phyloP scores from a whole-genome alignment of 2,797 vertebrate species.

The Tympanoctomys barrerae region DNA sequence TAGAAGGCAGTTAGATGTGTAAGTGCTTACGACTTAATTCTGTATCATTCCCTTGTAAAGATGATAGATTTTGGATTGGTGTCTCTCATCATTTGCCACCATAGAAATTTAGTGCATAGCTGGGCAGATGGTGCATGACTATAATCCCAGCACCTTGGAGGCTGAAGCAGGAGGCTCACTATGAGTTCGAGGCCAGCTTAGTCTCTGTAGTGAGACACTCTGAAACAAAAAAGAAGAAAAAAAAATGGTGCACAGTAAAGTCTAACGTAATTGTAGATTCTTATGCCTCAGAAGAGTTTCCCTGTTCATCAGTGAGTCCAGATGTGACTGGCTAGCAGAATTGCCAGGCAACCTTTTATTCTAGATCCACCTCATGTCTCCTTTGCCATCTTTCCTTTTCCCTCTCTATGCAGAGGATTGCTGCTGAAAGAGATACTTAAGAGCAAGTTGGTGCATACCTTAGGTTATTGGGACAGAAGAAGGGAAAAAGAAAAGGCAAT shows the following conservation, averaged over 20 bases:
- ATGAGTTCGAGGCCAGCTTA: no score
- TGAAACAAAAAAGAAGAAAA: neutral
- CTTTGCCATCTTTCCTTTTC: neutral
- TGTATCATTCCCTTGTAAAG: neutral
- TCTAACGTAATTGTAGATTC: conserved; percentile 23
- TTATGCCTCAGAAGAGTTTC: neutral
- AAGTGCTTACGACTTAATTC: neutral
- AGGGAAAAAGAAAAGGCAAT: conserved; percentile 38
- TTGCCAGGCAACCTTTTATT: neutral
- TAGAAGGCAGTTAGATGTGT: neutral
- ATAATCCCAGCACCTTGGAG: no score
- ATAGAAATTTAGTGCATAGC: neutral
- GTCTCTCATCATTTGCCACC: neutral
- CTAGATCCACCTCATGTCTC: neutral
- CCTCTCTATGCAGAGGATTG: neutral
- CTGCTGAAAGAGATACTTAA: neutral
- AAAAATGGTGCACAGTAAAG: neutral
- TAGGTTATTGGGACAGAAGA: neutral
- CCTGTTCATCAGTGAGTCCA: neutral
- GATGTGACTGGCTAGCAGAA: neutral
- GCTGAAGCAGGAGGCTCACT: no score
- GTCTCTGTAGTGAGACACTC: no score
- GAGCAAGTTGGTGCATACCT: neutral
- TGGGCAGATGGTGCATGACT: no score
- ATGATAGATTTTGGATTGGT: neutral